phyloP scores from a whole-genome alignment of 2,113 vertebrate genomes.

The Gymnocephalus cernua region DNA sequence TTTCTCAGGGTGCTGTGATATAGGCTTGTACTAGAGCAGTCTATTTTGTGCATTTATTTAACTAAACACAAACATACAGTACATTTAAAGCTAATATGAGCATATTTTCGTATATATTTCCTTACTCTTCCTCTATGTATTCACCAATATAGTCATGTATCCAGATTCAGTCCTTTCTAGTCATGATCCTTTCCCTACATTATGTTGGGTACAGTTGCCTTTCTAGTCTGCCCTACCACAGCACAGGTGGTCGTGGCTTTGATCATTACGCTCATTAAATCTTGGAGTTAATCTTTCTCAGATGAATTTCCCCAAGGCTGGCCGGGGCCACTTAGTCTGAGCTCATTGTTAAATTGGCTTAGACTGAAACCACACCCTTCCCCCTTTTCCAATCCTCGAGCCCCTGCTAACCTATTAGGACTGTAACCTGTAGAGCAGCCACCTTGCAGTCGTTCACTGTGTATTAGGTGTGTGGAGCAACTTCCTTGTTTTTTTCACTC shows the following conservation, averaged over 20 bases:
- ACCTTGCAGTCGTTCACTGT: conserved; percentile 40
- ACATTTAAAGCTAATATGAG: conserved; percentile 77
- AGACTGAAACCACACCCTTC: conserved; percentile 76
- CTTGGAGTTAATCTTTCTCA: conserved; percentile 83
- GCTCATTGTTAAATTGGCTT: conserved; percentile 81
- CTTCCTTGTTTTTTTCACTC: conserved; percentile 14
- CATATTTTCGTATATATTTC: conserved; percentile 82
- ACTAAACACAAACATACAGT: conserved; percentile 71
- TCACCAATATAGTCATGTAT: conserved; percentile 79
- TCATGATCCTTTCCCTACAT: conserved; percentile 61
- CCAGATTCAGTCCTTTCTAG: conserved; percentile 67
- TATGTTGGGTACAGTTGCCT: conserved; percentile 81
- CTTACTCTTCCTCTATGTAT: conserved; percentile 82
- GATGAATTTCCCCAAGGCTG: conserved; percentile 79
- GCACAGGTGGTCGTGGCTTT: conserved; percentile 85
- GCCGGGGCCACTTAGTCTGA: conserved; percentile 77
- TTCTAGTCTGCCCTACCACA: conserved; percentile 76
- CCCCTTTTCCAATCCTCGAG: conserved; percentile 58
- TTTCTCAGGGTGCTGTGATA: conserved; percentile 89
- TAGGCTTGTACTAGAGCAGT: conserved; percentile 82
- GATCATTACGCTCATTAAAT: conserved; percentile 82
- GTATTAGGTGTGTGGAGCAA: conserved; percentile 53
- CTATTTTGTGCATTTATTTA: conserved; percentile 86
- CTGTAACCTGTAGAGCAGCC: conserved; percentile 64
- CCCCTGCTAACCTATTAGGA: conserved; percentile 62